Percentiles rank a stretch among this genome's conserved stretches.
phyloP scores from a whole-genome alignment of 1,140 invertebrate species.

The Aphaenogaster rudis region DNA sequence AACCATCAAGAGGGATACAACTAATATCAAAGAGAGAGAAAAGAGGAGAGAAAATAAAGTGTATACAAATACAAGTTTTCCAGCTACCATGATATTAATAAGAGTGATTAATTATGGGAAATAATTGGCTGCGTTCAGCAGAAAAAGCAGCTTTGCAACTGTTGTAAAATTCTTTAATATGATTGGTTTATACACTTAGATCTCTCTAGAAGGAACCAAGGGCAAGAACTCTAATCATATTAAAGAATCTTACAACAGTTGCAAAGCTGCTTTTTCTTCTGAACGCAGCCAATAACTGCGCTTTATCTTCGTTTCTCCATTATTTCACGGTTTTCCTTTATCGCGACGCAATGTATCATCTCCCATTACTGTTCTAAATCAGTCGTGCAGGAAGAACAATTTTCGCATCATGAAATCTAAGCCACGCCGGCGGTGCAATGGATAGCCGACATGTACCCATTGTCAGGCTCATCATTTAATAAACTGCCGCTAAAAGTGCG shows the following conservation, averaged over 20 bases:
- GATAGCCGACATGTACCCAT: not conserved
- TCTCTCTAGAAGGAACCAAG: too few relatives aligned
- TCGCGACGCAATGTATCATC: not conserved
- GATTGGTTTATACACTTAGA: too few relatives aligned
- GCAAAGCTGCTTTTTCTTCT: too few relatives aligned
- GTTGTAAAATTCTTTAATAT: too few relatives aligned
- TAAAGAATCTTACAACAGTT: too few relatives aligned
- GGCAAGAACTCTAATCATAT: too few relatives aligned
- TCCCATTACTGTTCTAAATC: conserved; percentile 6
- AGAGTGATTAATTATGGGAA: not conserved
- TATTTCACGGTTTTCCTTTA: conserved; percentile 2
- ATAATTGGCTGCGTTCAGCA: not conserved
- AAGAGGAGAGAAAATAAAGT: not conserved
- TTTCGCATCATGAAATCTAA: conserved; percentile 48
- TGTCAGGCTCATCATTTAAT: conserved; percentile 58
- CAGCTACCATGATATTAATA: not conserved
- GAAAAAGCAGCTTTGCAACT: too few relatives aligned
- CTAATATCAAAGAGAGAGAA: not conserved
- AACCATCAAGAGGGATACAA: not conserved
- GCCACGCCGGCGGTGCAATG: not conserved
- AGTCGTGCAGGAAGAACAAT: conserved; percentile 41
- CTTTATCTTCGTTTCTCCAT: not conserved
- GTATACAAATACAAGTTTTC: not conserved
- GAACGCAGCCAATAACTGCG: too few relatives aligned
- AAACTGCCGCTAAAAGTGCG: conserved; percentile 23